Percentiles rank a stretch among this genome's conserved stretches.
Conservation (phyloP, 1,140 invertebrate genomes). For the Sitophilus oryzae region DNA sequence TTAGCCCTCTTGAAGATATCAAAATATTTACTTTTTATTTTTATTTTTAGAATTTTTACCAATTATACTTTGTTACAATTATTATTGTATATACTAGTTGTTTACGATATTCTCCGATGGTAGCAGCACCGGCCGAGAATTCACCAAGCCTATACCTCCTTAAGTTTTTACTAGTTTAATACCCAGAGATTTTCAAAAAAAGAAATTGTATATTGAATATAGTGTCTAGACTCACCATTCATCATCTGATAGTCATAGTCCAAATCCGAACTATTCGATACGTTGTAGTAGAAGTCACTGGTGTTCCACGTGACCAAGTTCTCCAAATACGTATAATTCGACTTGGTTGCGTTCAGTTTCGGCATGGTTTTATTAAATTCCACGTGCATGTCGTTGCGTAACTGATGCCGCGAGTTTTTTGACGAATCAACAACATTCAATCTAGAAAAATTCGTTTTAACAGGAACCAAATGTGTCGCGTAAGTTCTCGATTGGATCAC, state of each 20-base stretch:
- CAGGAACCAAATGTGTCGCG: constrained; percentile 29
- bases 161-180: too few relatives aligned
- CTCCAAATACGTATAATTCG: constrained; percentile 23
- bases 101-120: too few relatives aligned
- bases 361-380: constrained; percentile 10
- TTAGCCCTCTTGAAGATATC: too few relatives aligned
- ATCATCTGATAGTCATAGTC: constrained; percentile 41
- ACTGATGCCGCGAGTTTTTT: too few relatives aligned
- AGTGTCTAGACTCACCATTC: constrained; percentile 27
- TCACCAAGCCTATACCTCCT: too few relatives aligned
- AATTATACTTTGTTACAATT: too few relatives aligned
- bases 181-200: too few relatives aligned
- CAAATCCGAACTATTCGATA: constrained; percentile 34
- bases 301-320: constrained; percentile 31
- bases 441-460: constrained; percentile 31
- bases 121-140: too few relatives aligned
- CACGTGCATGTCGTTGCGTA: constrained; percentile 14
- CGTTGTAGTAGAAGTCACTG: constrained; percentile 35
- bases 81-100: too few relatives aligned
- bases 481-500: constrained; percentile 41
- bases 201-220: too few relatives aligned
- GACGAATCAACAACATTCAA: constrained; percentile 16
- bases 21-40: too few relatives aligned
- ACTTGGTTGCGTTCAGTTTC: constrained; percentile 25
- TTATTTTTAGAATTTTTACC: too few relatives aligned